Evolutionary conservation across 1,140 invertebrate genomes (phyloP).

Genomic region (Eurosta solidaginis): DNA sequence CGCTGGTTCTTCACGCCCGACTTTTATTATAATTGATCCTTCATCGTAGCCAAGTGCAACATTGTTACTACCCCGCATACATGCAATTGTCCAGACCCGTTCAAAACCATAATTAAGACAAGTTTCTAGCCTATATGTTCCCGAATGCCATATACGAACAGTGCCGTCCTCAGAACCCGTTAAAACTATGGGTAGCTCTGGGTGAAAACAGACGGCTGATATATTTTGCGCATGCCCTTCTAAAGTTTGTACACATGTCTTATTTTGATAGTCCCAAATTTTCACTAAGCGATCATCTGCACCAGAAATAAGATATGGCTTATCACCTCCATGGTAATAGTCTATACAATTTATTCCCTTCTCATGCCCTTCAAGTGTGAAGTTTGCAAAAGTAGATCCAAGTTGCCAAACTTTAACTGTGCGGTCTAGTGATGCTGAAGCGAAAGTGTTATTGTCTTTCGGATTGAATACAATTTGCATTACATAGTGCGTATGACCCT

Average conservation of each 20-base stretch:
- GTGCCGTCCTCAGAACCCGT: constrained; percentile 98
- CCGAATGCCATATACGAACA: constrained; percentile 96
- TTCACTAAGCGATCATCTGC: constrained; percentile 97
- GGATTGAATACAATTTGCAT: constrained; percentile 99
- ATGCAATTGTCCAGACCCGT: constrained; percentile 96
- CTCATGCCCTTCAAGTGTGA: constrained; percentile 97
- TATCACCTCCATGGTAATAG: constrained; percentile 99
- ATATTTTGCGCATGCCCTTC: constrained; percentile 98
- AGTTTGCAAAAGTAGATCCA: constrained; percentile 95
- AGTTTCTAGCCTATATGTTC: constrained; percentile 94
- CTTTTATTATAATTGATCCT: constrained; percentile 96
- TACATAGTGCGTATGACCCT: constrained; percentile 98
- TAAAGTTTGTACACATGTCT: constrained; percentile 98
- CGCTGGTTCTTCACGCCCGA: constrained; percentile 97
- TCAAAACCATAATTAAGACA: constrained; percentile 98
- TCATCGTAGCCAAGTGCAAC: constrained; percentile 98
- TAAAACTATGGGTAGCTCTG: constrained; percentile 94
- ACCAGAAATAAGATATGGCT: constrained; percentile 98
- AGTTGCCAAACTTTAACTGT: constrained; percentile 99
- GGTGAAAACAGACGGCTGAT: constrained; percentile 91
- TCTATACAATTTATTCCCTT: constrained; percentile 99
- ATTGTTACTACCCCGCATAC: constrained; percentile 94
- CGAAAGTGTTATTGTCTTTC: constrained; percentile 99
- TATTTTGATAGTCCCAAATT: constrained; percentile 99
- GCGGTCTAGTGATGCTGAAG: constrained; percentile 95